Evolutionary conservation across 2,888 invertebrate species (phyloP).

Genomic region (Lottia gigantea): DNA sequence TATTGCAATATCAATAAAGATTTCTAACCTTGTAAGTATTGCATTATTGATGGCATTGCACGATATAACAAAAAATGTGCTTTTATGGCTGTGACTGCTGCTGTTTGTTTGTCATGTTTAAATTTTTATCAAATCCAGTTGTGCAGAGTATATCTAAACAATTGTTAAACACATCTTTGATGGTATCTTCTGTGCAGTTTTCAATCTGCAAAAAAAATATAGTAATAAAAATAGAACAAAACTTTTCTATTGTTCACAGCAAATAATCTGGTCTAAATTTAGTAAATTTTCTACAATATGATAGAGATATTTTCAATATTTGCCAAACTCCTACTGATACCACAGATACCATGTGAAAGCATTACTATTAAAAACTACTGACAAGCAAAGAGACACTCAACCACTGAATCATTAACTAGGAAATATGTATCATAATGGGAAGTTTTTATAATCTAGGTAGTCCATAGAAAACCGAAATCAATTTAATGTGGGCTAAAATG

Average conservation of each 20-base stretch:
- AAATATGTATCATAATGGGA: too few species aligned
- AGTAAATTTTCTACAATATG: too few species aligned
- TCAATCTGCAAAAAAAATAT: not conserved
- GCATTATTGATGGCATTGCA: not conserved
- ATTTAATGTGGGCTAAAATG: too few species aligned
- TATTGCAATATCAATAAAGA: not conserved
- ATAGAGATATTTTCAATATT: too few species aligned
- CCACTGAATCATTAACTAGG: too few species aligned
- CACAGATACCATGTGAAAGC: too few species aligned
- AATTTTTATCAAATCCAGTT: not conserved
- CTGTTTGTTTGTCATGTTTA: not conserved
- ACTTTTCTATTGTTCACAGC: not conserved
- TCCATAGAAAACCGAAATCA: too few species aligned
- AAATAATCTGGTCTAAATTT: too few species aligned
- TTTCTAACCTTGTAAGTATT: not conserved
- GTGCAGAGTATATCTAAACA: not conserved
- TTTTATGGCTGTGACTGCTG: not conserved
- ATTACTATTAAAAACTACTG: too few species aligned
- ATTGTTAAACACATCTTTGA: not conserved
- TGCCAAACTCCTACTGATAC: too few species aligned
- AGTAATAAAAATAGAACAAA: not conserved
- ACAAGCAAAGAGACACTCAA: too few species aligned
- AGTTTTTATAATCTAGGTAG: too few species aligned
- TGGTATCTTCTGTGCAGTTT: not conserved
- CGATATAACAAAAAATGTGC: conserved; percentile 2